Evolutionary conservation across 2,113 vertebrate genomes (phyloP).

Genomic region (Phrynosoma blainvillii): DNA sequence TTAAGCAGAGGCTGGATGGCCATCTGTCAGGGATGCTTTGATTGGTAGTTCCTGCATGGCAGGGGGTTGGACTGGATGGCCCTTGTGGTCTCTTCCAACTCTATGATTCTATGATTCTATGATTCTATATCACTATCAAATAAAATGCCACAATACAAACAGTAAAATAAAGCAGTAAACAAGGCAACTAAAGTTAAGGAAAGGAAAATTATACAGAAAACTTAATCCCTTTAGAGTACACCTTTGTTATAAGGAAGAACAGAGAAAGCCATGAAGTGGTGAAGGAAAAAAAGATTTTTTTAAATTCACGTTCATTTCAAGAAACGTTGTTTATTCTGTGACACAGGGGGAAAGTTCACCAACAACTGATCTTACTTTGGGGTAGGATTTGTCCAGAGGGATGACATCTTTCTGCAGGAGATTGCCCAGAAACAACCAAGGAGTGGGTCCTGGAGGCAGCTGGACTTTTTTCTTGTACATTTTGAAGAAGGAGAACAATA

Average conservation of each 20-base stretch:
- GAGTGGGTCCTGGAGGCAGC: constrained; percentile 54
- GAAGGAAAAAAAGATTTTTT: neutral
- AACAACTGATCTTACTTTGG: constrained; percentile 51
- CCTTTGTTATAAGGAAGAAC: neutral
- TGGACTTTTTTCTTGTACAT: neutral
- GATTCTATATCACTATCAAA: too few species aligned
- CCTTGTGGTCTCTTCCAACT: too few species aligned
- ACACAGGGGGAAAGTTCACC: accelerated
- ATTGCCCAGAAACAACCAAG: constrained; percentile 63
- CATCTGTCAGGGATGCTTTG: too few species aligned
- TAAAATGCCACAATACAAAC: neutral
- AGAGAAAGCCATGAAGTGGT: neutral
- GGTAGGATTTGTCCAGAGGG: constrained; percentile 37
- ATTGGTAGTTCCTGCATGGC: too few species aligned
- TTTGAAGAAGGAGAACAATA: neutral
- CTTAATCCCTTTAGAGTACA: neutral
- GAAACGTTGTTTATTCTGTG: neutral
- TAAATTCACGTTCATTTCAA: accelerated
- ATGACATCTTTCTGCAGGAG: constrained; percentile 59
- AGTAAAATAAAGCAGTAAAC: neutral
- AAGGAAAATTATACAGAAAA: neutral
- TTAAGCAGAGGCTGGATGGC: too few species aligned
- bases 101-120: too few species aligned
- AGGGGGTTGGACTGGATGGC: too few species aligned
- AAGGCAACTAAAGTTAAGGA: neutral